Conservation (phyloP, 2,113 vertebrate genomes). For the Pygoscelis antarcticus region DNA sequence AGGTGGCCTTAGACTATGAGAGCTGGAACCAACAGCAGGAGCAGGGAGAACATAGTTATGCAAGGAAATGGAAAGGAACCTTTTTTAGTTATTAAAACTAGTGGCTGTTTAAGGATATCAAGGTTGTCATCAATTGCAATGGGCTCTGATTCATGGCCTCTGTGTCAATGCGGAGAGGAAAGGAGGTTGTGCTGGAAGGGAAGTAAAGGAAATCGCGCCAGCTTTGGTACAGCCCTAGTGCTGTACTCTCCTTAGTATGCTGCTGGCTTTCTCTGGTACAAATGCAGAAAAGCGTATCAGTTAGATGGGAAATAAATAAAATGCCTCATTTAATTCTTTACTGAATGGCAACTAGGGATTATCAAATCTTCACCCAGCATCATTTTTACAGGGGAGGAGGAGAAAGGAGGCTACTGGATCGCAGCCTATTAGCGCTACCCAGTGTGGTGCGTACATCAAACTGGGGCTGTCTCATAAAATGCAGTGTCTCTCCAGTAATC, state of each 20-base stretch:
- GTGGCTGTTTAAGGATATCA: neutral
- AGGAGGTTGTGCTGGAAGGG: neutral
- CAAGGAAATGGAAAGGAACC: neutral
- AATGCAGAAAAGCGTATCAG: neutral
- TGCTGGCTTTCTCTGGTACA: neutral
- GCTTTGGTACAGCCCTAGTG: neutral
- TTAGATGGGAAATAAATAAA: neutral
- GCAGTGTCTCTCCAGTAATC: neutral
- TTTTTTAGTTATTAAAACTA: neutral
- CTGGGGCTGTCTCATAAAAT: neutral
- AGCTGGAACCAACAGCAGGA: neutral
- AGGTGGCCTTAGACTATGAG: neutral
- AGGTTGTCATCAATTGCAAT: neutral
- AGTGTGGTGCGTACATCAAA: neutral
- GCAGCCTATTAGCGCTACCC: neutral
- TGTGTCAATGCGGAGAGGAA: neutral
- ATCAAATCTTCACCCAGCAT: neutral
- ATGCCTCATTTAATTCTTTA: neutral
- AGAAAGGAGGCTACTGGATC: neutral
- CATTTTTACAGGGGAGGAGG: neutral
- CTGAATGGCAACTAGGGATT: neutral
- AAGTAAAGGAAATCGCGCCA: neutral
- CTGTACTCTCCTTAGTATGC: neutral
- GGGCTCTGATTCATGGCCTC: neutral
- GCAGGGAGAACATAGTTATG: neutral